Percentiles rank a stretch among this genome's conserved stretches.
phyloP scores from a whole-genome alignment of 2,113 vertebrate species.

The Glareola pratincola region DNA sequence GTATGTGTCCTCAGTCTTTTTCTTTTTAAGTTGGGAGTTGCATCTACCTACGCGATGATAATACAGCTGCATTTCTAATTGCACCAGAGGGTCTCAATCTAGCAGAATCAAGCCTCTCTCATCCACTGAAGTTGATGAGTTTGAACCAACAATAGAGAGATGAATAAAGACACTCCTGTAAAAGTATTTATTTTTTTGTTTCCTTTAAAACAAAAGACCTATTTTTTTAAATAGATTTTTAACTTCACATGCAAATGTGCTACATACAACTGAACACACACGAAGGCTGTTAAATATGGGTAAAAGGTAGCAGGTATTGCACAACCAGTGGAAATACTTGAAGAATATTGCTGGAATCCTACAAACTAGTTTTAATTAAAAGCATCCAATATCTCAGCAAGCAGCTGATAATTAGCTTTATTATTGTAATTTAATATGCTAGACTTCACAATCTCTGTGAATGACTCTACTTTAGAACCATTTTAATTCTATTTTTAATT shows the following conservation, averaged over 20 bases:
- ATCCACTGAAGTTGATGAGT: background rate
- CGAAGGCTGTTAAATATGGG: background rate
- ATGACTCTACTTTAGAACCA: constrained; percentile 35
- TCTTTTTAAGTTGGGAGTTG: background rate
- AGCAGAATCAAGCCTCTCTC: background rate
- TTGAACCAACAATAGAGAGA: background rate
- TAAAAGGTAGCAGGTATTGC: background rate
- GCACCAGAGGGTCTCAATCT: background rate
- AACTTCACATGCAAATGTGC: background rate
- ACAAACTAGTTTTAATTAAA: constrained; percentile 56
- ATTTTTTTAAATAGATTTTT: background rate
- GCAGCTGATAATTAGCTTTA: constrained; percentile 56
- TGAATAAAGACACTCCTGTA: background rate
- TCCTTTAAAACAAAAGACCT: background rate
- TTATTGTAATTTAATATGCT: constrained; percentile 63
- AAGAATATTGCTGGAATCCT: constrained; percentile 37
- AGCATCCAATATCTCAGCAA: constrained; percentile 50
- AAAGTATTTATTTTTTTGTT: background rate
- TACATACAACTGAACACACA: background rate
- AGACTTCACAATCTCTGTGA: constrained; percentile 41
- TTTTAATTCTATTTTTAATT: constrained; percentile 71
- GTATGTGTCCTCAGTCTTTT: background rate
- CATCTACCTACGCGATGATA: background rate
- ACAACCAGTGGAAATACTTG: background rate
- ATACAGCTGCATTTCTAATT: background rate